Evolutionary conservation across 1,140 invertebrate species (phyloP), one percentile per base, ranked within the genome.

Genomic region (Ceratina calcarata): DNA sequence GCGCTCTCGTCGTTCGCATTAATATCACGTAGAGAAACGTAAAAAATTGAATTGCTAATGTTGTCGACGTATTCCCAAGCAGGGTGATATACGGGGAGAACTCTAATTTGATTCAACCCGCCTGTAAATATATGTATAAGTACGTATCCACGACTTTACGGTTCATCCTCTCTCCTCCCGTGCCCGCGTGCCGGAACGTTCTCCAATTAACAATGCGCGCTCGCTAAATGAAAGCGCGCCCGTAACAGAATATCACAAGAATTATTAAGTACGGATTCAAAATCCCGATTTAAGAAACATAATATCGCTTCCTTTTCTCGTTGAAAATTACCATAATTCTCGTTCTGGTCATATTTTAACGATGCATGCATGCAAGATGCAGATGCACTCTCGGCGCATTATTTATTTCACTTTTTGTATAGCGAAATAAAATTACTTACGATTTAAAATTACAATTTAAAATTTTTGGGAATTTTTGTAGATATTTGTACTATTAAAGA

Each of bases 1-100:
- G 12, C 18, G 24, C 15, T 68, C 75, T 32, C 37, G 57, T 61
- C 18, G 66, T 12, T 1, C 16, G 58, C 67, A 45, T 78, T 71
- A 70, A 70, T 62, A 53, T 71, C 16, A 55, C 68, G 27, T 53
- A 62, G 27, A 55, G 68, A 64, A 78, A 71, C 27, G 58, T 71
- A 71, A 78, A 78, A 78, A 84, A 84, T 84, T 84, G 78, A 84
- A 84, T 84, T 84, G 77, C 82, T 84, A 85, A 85, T 84, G 77
- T 70, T 22, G 68, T 57, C 78, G 83, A 84, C 83, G 82, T 84
- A 80, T 85, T 76, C 62, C 61, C 76, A 70, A 84, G 78, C 82
- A 84, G 61, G 55, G 66, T 80, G 82, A 84, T 80, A 72, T 84
- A 84, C 79, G 71, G 32, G 37, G 77, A 72, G 71, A 64, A 66